These are phyloP conservation scores for Mythimna ferrago DNA, from an alignment of 2,888 invertebrate species.

Conservation along the genomic window DNA sequence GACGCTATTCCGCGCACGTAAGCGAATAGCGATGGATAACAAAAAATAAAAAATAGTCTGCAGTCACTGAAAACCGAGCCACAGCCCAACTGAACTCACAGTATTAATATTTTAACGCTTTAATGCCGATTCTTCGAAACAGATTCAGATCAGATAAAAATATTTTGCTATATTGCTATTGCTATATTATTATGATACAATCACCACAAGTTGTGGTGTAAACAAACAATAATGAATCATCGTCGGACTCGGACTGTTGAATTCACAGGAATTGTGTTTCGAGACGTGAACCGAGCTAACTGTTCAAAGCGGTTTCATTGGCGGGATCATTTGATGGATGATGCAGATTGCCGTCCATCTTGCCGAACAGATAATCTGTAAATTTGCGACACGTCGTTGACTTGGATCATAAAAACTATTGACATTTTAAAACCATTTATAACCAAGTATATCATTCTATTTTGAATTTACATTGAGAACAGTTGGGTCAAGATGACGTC, in stretches of 20 bases:
- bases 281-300: conserved; percentile 56
- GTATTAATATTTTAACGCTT: conserved; percentile 28
- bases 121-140: conserved; percentile 39
- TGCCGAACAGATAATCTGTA: conserved; percentile 55
- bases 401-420: conserved; percentile 52
- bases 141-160: conserved; percentile 31
- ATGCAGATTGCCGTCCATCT: conserved; percentile 56
- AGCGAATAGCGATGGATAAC: conserved; percentile 64
- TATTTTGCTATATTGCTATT: conserved; percentile 36
- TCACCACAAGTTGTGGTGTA: conserved; percentile 54
- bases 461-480: conserved; percentile 70
- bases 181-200: conserved; percentile 28
- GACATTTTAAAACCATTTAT: conserved; percentile 66
- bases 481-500: conserved; percentile 72
- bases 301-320: conserved; percentile 51
- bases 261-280: conserved; percentile 62
- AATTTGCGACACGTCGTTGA: conserved; percentile 45
- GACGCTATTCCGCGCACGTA: conserved; percentile 82
- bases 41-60: conserved; percentile 62
- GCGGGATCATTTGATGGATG: conserved; percentile 67
- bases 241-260: conserved; percentile 59
- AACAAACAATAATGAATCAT: conserved; percentile 71
- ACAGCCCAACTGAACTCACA: conserved; percentile 19
- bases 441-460: conserved; percentile 65
- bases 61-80: conserved; percentile 41